Base-by-base conservation (phyloP, 1,140 invertebrate species). In the Drosophila busckii region DNA sequence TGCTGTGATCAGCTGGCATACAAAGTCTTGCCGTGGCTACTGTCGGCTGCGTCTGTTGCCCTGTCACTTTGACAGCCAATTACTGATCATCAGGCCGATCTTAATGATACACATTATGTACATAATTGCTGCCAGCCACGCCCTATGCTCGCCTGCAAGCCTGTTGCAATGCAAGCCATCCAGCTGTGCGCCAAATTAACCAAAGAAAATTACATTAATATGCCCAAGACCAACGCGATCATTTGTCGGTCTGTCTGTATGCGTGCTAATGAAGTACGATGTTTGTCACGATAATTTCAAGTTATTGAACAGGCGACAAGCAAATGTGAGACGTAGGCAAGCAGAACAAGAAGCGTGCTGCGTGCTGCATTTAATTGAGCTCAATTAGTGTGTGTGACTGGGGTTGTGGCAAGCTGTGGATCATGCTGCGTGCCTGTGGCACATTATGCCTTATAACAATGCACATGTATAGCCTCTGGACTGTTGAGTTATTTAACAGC, bases 271-370 rank as follows among this genome's bases (percentile, higher is more conserved):
- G 32, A 55, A 46, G 28, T 41, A 37, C 53, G 68, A 65, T 80
- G 49, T 64, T 78, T 62, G 75, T 80, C 75, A 82, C 68, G 75
- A 80, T 82, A 82, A 82, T 82, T 82, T 71, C 55, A 73, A 69
- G 73, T 71, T 73, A 82, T 73, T 23, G 15, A 65, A 41, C 64
- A 82, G 75, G 73, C 52, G 19, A 31, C 31, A 73, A 75, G 70
- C 34, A 55, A 16, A 4, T 10, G 2, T 22, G 20, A 17, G n/a
- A 45, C 25, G 13, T 16, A n/a, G 20, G n/a, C n/a, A n/a, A n/a
- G n/a, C n/a, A n/a, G n/a, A n/a, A n/a, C n/a, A n/a, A n/a, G n/a
- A n/a, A n/a, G n/a, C n/a, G n/a, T n/a, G n/a, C n/a, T n/a, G n/a
- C n/a, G n/a, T n/a, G n/a, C n/a, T n/a, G n/a, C n/a, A n/a, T n/a